These are phyloP conservation scores for Drosophila pseudoananassae DNA, from an alignment of 1,140 invertebrate genomes.

Conservation along the genomic window DNA sequence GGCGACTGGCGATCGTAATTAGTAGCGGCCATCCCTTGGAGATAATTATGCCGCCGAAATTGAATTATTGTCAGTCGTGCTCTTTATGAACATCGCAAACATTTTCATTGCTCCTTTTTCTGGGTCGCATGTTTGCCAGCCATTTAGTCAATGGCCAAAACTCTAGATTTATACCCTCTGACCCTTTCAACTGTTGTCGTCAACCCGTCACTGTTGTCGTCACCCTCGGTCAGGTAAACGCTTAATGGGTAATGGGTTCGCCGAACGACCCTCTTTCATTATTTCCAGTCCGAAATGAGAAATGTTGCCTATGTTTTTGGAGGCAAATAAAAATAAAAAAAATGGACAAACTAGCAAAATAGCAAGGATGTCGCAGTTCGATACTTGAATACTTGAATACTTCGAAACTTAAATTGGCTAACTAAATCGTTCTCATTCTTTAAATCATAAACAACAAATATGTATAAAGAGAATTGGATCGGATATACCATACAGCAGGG, in stretches of 20 bases:
- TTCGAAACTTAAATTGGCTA: no score
- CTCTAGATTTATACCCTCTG: slow-evolving; percentile 59
- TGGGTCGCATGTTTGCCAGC: slow-evolving; percentile 53
- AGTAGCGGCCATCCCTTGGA: not conserved
- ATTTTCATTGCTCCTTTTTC: not conserved
- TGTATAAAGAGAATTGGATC: no score
- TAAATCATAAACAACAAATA: no score
- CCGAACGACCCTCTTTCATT: slow-evolving; percentile 43
- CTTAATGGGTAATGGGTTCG: no score
- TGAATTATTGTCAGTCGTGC: slow-evolving; percentile 7
- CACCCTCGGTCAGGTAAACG: not conserved
- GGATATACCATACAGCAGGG: no score
- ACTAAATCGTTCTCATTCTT: no score
- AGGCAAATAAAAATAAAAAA: slow-evolving; percentile 14
- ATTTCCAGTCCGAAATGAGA: slow-evolving; percentile 53
- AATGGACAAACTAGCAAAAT: no score
- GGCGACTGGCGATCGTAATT: slow-evolving; percentile 23
- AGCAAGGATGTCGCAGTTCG: no score
- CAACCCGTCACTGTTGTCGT: slow-evolving; percentile 58
- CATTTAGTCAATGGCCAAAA: slow-evolving; percentile 69
- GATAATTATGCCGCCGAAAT: slow-evolving; percentile 7
- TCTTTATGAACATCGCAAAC: no score
- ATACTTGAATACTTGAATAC: no score
- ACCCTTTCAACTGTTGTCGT: slow-evolving; percentile 62
- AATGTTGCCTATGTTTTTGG: slow-evolving; percentile 61